Evolutionary conservation across 2,888 invertebrate genomes (phyloP), one percentile per base, ranked within the genome.

Genomic region (Ashinkailepas kermadecensis): DNA sequence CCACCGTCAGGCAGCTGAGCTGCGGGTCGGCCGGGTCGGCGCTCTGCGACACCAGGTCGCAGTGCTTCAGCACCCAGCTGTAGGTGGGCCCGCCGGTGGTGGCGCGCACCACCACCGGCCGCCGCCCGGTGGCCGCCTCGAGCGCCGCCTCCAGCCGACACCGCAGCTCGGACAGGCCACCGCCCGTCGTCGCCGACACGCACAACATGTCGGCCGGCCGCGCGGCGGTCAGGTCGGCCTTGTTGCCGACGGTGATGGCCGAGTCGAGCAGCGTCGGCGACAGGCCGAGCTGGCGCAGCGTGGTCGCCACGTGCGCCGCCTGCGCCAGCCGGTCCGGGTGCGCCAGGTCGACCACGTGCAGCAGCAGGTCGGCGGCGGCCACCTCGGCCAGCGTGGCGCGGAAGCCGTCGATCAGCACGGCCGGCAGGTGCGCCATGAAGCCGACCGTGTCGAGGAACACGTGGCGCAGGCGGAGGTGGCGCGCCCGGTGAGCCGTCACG

Each of bases 371-470:
- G 23, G 95, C 93, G 84, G 91, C 87, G 85, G 92, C 88, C 0
- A 93, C 93, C 88, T 95, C 95, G 86, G 94, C 93, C 81, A 96
- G 88, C 0, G 95, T 95, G 0, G 93, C 93, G 80, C 91, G 88
- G 87, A 95, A 95, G 80, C 95, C 93, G 85, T 93, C 92, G 64
- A 95, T 91, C 74, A 95, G 89, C 82, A 90, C 90, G 1, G 92
- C 92, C 0, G 95, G 95, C 82, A 96, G 91, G 87, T 95, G 92
- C 9, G 94, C 92, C 86, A 96, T 93, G 86, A 95, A 96, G 0
- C 95, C 95, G 18, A 84, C 83, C 57, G 84, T 84, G 79, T 84
- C 84, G 9, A 84, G 81, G 64, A 82, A 83, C 8, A 82, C 65
- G 25, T 83, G 82, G 18, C 58, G 67, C 23, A 79, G 58, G 13